phyloP scores from a whole-genome alignment of 2,888 invertebrate genomes.

The Drosophila histrio region DNA sequence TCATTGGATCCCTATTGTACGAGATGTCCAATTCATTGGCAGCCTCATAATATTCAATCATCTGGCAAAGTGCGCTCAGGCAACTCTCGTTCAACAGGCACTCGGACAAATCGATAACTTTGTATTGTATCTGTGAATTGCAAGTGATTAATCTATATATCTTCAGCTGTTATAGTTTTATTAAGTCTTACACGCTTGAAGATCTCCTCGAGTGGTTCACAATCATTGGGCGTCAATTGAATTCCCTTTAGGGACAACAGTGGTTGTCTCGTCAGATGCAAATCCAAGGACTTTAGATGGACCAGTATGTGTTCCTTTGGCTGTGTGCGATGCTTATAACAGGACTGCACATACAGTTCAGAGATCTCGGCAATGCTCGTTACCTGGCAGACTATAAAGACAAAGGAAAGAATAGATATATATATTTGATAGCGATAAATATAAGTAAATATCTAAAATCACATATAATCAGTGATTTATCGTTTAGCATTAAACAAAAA shows the following conservation, averaged over 20 bases:
- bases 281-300: conserved; percentile 87
- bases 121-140: conserved; percentile 84
- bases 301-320: conserved; percentile 89
- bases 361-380: conserved; percentile 88
- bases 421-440: no score
- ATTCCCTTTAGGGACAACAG: conserved; percentile 87
- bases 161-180: neutral
- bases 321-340: conserved; percentile 88
- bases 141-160: conserved; percentile 76
- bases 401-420: neutral
- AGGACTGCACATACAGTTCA: conserved; percentile 89
- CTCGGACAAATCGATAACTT: conserved; percentile 82
- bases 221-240: conserved; percentile 87
- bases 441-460: no score
- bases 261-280: conserved; percentile 85
- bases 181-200: conserved; percentile 86
- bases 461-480: no score
- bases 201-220: conserved; percentile 93
- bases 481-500: no score
- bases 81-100: conserved; percentile 85
- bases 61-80: conserved; percentile 93
- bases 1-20: conserved; percentile 89
- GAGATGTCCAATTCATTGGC: conserved; percentile 90
- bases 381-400: conserved; percentile 71
- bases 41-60: conserved; percentile 96